Evolutionary conservation across 2,888 invertebrate genomes (phyloP), one percentile per base, ranked within the genome.

Genomic region (Dascillus cervinus): DNA sequence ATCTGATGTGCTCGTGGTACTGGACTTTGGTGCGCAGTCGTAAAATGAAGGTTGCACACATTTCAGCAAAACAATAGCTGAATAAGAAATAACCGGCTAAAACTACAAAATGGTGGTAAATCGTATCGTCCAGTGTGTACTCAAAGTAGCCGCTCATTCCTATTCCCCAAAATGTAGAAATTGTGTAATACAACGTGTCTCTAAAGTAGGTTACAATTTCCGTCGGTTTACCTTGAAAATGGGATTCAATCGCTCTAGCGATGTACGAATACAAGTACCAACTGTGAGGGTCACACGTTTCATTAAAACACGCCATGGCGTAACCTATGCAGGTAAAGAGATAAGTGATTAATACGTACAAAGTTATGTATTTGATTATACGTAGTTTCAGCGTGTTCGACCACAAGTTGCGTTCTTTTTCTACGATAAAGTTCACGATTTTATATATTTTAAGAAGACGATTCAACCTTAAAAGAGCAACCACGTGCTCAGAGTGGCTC

Each of bases 1-100:
- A 69, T 33, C 66, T 61, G 11, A 69, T 66, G 1, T 70, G 60
- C 60, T 70, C 70, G 37, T 68, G 44, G 50, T 70, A 70, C 4
- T 31, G 20, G 21, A 29, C 31, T n/a, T 20, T 25, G 13, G 36
- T 37, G 11, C 32, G 28, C 6, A 34, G 24, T 3, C 29, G 25
- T 5, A 46, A 20, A 1, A 38, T 31, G 4, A 28, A 27, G 0
- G 32, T 33, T 4, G 41, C 41, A 9, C 41, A 41, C 4, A 43
- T n/a, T 11, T 32, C 34, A n/a, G 39, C 12, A 6, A 36, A 31
- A n/a, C 31, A 33, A 13, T 31, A 39, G 17, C 32, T 34, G 22
- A 34, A 41, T 4, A 43, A 15, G 26, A 37, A 43, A 11, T 43
- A 41, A 17, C 39, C 40, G 11, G 27, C 17, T 8, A 17, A 4